phyloP scores from a whole-genome alignment of 2,888 invertebrate genomes.

The Xestia xanthographa region DNA sequence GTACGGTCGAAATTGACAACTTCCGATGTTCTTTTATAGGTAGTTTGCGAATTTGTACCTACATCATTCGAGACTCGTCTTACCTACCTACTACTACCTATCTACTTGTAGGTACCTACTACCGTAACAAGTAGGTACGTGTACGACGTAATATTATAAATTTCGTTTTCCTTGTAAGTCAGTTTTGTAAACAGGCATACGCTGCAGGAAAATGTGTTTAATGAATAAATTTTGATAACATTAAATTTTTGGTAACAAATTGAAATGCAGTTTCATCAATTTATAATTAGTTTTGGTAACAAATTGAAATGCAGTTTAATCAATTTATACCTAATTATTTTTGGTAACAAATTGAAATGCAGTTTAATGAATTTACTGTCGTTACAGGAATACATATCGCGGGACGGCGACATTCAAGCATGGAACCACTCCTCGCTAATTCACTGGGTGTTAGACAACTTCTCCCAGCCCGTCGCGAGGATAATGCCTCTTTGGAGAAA shows the following conservation, averaged over 20 bases:
- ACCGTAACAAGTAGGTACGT: no score
- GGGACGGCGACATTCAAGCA: slow-evolving; percentile 71
- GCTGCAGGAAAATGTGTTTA: slow-evolving; percentile 23
- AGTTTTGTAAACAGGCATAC: not conserved
- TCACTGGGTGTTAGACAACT: slow-evolving; percentile 91
- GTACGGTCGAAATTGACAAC: no score
- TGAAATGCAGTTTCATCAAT: not conserved
- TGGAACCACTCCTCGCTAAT: slow-evolving; percentile 86
- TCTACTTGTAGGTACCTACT: no score
- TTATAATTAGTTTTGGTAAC: not conserved
- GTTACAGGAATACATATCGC: slow-evolving; percentile 89
- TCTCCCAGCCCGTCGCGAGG: slow-evolving; percentile 92
- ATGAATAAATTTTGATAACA: not conserved
- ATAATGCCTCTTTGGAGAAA: slow-evolving; percentile 94
- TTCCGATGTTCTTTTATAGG: no score
- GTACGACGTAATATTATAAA: no score
- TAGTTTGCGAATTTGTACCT: no score
- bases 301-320: not conserved
- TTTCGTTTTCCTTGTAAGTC: not conserved
- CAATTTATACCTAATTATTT: not conserved
- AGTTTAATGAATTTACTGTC: not conserved
- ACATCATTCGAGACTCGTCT: no score
- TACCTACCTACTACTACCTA: no score
- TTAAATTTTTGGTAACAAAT: not conserved
- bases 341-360: not conserved